A percentile compares a stretch with the other conserved stretches of the same genome.
Evolutionary conservation across 2,888 invertebrate species (phyloP).

Genomic region (Amblyteles armatorius): DNA sequence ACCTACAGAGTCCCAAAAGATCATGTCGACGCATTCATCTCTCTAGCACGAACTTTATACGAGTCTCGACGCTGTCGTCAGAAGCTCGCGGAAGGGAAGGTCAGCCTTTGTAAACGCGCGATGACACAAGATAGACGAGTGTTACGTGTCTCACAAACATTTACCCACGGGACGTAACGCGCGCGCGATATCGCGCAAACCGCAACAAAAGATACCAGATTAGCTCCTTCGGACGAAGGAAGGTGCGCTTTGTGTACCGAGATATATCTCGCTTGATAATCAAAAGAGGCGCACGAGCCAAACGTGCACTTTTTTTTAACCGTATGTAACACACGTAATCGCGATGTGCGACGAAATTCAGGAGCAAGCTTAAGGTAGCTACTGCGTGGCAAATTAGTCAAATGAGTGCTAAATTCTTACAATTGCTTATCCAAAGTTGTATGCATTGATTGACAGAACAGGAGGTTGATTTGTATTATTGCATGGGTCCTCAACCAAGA

Average conservation of each 20-base stretch:
- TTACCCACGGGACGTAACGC: background rate
- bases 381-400: too few species aligned
- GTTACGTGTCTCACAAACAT: background rate
- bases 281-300: background rate
- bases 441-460: too few species aligned
- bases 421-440: too few species aligned
- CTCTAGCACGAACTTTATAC: background rate
- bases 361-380: too few species aligned
- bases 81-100: constrained; percentile 7
- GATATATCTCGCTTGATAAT: background rate
- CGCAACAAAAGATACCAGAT: background rate
- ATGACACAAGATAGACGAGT: constrained; percentile 26
- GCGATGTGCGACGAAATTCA: too few species aligned
- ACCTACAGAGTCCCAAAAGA: background rate
- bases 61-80: constrained; percentile 21
- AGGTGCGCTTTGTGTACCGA: constrained; percentile 4
- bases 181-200: constrained; percentile 10
- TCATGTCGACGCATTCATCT: constrained; percentile 13
- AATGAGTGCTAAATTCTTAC: too few species aligned
- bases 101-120: constrained; percentile 19
- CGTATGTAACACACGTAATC: too few species aligned
- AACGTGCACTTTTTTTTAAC: background rate
- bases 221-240: background rate
- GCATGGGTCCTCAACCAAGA: too few species aligned
- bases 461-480: too few species aligned